A percentile compares a stretch with the other conserved stretches of the same genome.
Evolutionary conservation across 2,888 invertebrate species (phyloP).

Genomic region (Barypeithes pellucidus): DNA sequence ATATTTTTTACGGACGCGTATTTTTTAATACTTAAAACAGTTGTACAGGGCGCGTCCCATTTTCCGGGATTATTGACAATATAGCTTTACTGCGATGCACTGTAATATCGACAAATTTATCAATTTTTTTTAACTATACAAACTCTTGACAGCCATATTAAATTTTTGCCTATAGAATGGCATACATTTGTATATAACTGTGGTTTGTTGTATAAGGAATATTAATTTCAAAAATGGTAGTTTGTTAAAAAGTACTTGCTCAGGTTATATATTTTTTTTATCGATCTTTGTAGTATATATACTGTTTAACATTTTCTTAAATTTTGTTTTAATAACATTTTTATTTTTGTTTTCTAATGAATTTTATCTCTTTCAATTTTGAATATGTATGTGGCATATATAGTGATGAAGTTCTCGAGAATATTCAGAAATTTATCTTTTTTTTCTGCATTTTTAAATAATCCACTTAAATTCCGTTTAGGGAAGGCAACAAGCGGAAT

Average conservation of each 20-base stretch:
- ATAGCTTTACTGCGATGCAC: background rate
- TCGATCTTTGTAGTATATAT: background rate
- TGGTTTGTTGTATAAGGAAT: background rate
- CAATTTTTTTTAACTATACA: constrained; percentile 3
- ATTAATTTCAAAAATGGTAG: constrained; percentile 11
- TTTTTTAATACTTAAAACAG: no score
- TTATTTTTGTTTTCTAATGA: background rate
- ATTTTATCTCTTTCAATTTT: background rate
- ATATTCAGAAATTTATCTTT: no score
- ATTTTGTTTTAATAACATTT: background rate
- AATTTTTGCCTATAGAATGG: background rate
- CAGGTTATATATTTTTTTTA: background rate
- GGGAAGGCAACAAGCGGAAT: no score
- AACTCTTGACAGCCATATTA: background rate
- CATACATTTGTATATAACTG: constrained; percentile 16
- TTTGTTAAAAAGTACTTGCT: constrained; percentile 27
- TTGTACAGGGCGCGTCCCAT: no score
- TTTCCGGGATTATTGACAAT: no score
- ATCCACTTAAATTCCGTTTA: no score
- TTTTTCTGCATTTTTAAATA: no score
- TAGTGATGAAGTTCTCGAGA: no score
- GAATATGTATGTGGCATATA: no score
- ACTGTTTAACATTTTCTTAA: background rate
- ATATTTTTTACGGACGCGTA: no score
- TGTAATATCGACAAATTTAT: background rate